phyloP scores from a whole-genome alignment of 2,888 invertebrate genomes.

The Cryptus armator region DNA sequence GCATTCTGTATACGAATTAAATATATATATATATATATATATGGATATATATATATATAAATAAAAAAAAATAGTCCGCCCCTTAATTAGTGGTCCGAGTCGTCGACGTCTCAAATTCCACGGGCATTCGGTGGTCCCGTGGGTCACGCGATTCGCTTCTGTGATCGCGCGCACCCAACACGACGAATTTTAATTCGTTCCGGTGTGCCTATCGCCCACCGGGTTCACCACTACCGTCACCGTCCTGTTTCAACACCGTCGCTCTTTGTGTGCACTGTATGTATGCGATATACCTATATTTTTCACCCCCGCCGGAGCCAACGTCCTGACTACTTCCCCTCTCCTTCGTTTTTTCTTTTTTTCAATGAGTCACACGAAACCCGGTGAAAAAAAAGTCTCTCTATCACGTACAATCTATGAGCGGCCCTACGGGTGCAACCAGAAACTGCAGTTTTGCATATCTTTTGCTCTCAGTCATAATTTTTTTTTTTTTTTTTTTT shows the following conservation, averaged over 20 bases:
- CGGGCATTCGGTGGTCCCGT: conserved; percentile 45
- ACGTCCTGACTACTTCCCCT: conserved; percentile 5
- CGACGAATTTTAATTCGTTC: conserved; percentile 68
- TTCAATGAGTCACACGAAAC: conserved; percentile 63
- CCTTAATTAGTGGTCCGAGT: conserved; percentile 61
- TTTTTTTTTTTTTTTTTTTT: conserved; percentile 64
- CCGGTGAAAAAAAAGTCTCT: conserved; percentile 46
- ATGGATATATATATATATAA: conserved; percentile 27
- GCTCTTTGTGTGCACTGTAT: conserved; percentile 6
- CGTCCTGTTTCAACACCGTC: conserved; percentile 54
- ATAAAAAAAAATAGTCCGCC: conserved; percentile 32
- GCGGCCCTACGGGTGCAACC: conserved; percentile 19
- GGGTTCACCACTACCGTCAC: conserved; percentile 44
- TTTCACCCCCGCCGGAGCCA: conserved; percentile 20
- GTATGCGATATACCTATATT: neutral
- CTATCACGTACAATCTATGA: conserved; percentile 53
- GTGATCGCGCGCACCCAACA: conserved; percentile 56
- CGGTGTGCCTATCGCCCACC: conserved; percentile 60
- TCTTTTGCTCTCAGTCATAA: conserved; percentile 48
- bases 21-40: neutral
- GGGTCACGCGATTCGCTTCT: conserved; percentile 67
- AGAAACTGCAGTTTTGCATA: conserved; percentile 45
- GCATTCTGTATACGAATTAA: too few relatives aligned
- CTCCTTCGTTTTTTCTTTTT: conserved; percentile 26
- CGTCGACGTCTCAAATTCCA: conserved; percentile 58